phyloP scores from a whole-genome alignment of 2,888 invertebrate species.

The Eilema griseolum region DNA sequence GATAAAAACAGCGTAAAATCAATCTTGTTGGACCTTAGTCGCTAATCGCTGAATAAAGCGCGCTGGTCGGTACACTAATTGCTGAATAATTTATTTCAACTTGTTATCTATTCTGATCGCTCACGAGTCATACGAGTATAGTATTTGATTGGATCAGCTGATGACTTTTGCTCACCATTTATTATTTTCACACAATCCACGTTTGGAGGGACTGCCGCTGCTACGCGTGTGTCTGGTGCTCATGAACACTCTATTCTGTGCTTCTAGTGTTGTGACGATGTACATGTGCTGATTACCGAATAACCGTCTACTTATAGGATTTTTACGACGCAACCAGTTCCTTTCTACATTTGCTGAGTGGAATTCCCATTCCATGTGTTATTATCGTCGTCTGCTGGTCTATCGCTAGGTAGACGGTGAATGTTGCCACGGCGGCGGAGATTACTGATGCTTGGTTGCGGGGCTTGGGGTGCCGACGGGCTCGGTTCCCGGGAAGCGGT shows the following conservation, averaged over 20 bases:
- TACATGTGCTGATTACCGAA: conserved; percentile 78
- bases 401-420: conserved; percentile 91
- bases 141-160: not conserved
- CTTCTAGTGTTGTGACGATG: conserved; percentile 82
- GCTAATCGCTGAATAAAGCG: not conserved
- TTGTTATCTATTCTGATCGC: not conserved
- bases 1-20: conserved; percentile 37
- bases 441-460: conserved; percentile 23
- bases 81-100: not conserved
- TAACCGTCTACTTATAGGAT: conserved; percentile 74
- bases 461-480: conserved; percentile 19
- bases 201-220: conserved; percentile 85
- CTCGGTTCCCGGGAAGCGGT: conserved; percentile 23
- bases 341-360: conserved; percentile 94
- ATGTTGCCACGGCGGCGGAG: conserved; percentile 76
- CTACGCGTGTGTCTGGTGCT: conserved; percentile 83
- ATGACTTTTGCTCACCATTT: not conserved
- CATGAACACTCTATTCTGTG: conserved; percentile 83
- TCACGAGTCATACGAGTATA: not conserved
- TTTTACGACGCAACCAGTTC: conserved; percentile 83
- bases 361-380: conserved; percentile 99
- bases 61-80: not conserved
- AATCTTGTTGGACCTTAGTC: conserved; percentile 30
- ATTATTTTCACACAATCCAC: conserved; percentile 54
- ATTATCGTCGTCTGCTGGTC: conserved; percentile 93